Evolutionary conservation across 2,797 vertebrate genomes (phyloP).

Genomic region (Spatula clypeata): DNA sequence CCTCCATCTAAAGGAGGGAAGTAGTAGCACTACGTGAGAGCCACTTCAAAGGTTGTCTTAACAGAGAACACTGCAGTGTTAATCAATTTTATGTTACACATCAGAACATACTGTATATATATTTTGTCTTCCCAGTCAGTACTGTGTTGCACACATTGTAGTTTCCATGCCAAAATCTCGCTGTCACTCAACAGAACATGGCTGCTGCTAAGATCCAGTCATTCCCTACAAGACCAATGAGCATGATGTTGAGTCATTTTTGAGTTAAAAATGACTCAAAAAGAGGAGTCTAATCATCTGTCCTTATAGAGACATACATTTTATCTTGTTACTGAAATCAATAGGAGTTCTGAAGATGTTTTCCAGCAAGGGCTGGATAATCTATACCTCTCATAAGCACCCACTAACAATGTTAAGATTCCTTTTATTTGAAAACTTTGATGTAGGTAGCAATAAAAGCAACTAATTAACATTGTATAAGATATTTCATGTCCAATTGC

Average conservation of each 20-base stretch:
- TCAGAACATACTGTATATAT: neutral
- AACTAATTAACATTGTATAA: neutral
- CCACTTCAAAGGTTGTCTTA: neutral
- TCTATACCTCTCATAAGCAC: neutral
- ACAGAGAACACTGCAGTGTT: neutral
- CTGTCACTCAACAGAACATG: fast-evolving
- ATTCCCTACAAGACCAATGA: neutral
- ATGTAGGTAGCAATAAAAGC: neutral
- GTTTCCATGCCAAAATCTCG: neutral
- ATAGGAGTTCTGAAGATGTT: neutral
- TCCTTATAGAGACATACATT: neutral
- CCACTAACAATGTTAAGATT: neutral
- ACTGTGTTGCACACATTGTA: neutral
- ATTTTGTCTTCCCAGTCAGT: neutral
- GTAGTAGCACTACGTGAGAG: fast-evolving
- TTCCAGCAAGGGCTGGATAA: neutral
- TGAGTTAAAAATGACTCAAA: neutral
- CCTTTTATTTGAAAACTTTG: neutral
- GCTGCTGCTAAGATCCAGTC: neutral
- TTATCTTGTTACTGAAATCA: neutral
- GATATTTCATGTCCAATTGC: neutral
- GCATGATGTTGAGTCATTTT: no score
- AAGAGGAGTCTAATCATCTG: neutral
- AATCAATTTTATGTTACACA: neutral
- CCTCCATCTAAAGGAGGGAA: neutral